These are phyloP conservation scores for Eulemur rubriventer DNA, from an alignment of 2,797 vertebrate genomes.

Conservation along the genomic window DNA sequence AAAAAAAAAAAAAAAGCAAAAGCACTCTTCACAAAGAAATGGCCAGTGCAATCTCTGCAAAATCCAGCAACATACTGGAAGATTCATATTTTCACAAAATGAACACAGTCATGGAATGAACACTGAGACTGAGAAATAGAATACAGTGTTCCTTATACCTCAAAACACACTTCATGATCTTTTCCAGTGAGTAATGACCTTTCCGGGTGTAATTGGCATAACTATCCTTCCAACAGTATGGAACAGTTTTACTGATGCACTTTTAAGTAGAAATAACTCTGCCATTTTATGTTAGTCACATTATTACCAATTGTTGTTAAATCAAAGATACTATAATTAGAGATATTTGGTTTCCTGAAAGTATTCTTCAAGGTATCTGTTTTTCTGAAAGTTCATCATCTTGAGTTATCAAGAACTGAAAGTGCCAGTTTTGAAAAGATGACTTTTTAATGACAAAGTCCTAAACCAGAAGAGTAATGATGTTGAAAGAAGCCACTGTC, in stretches of 20 bases:
- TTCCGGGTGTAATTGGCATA: not conserved
- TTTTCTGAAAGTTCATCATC: not conserved
- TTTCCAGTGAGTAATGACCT: not conserved
- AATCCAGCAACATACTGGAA: not conserved
- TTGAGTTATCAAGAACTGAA: constrained; percentile 13
- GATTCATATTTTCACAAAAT: constrained; percentile 6
- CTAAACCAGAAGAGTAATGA: not conserved
- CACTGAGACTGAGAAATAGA: not conserved
- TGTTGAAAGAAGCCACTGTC: not conserved
- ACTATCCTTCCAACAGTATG: not conserved
- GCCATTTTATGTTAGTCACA: not conserved
- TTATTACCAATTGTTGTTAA: not conserved
- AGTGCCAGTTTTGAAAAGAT: not conserved
- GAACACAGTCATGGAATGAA: not conserved
- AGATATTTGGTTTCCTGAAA: not conserved
- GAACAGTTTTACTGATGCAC: not conserved
- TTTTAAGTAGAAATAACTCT: not conserved
- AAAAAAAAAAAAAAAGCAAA: not conserved
- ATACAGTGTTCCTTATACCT: not conserved
- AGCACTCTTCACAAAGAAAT: not conserved
- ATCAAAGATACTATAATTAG: not conserved
- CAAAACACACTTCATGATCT: not conserved
- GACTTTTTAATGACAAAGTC: not conserved
- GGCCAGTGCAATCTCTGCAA: not conserved
- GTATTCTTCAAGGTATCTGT: not conserved